A percentile compares a stretch with the other conserved stretches of the same genome.
Conservation (phyloP, 92 coral and sea anemone genomes). For the Isaurus tuberculatus region DNA sequence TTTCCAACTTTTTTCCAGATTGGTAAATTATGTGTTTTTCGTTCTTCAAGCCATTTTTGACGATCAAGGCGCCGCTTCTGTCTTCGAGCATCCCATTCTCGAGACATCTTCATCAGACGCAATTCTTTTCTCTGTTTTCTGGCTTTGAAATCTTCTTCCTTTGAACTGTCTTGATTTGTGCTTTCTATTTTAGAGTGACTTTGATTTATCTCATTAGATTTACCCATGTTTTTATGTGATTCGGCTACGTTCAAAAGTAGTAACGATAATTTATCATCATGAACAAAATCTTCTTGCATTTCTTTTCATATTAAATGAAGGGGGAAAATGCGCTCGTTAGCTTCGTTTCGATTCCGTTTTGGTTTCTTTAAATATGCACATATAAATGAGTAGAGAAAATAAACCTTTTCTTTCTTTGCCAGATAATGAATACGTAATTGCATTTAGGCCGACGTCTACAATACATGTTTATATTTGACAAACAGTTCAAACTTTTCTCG, state of each 20-base stretch:
- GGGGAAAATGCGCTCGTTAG: conserved; percentile 43
- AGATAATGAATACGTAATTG: conserved; percentile 41
- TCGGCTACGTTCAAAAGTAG: background rate
- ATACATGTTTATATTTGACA: conserved; percentile 30
- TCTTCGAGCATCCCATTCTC: conserved; percentile 89
- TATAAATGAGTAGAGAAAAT: conserved; percentile 59
- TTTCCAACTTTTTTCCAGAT: conserved; percentile 74
- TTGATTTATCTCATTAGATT: conserved; percentile 21
- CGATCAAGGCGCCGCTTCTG: conserved; percentile 86
- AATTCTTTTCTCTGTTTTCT: conserved; percentile 71
- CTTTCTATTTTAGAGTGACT: conserved; percentile 13
- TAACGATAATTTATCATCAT: background rate
- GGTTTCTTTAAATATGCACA: conserved; percentile 68
- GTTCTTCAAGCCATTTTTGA: conserved; percentile 87
- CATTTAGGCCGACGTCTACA: conserved; percentile 19
- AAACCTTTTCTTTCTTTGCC: conserved; percentile 37
- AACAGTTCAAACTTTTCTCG: background rate
- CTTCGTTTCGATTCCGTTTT: conserved; percentile 36
- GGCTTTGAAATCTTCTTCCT: conserved; percentile 46
- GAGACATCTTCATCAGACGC: conserved; percentile 84
- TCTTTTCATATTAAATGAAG: conserved; percentile 16
- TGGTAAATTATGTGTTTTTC: conserved; percentile 71
- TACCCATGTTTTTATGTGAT: conserved; percentile 29
- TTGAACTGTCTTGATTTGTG: conserved; percentile 9
- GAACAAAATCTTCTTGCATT: background rate